Evolutionary conservation across 2,888 invertebrate genomes (phyloP), one percentile per base, ranked within the genome.

Genomic region (Rugalucina vietnamica): DNA sequence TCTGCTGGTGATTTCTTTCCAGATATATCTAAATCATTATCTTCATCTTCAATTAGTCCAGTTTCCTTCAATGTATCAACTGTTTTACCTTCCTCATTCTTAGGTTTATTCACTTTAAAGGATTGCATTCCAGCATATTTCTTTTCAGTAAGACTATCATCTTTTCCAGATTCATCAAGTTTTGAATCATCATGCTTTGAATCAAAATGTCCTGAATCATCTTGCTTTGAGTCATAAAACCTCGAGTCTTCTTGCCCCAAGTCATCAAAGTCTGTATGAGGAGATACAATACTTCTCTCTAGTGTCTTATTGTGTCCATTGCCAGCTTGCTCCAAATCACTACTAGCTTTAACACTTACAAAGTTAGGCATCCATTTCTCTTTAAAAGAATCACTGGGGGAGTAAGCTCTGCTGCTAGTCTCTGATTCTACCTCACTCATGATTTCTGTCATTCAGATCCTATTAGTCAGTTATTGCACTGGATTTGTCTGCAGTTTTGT

Each of bases 61-160:
- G n/a, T n/a, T n/a, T n/a, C n/a, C n/a, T n/a, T n/a, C n/a, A n/a
- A n/a, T n/a, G n/a, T n/a, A n/a, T 65, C 65, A 65, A 34, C 18
- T 34, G 34, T 34, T 34, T 65, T 32, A 43, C 43, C 43, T 18
- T 8, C 18, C 29, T n/a, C 34, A n/a, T n/a, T n/a, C n/a, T n/a
- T n/a, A n/a, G n/a, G n/a, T n/a, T n/a, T n/a, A n/a, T n/a, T n/a
- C 18, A 65, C 65, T 21, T 65, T 65, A 34, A 32, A 34, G 1
- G 65, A 65, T 34, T 65, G 27, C 65, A 65, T 65, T 29, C 65
- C 65, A 34, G 65, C 10, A 65, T 65, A 65, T 65, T 65, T 65
- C 29, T 27, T 32, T 21, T 65, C 18, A n/a, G n/a, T n/a, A n/a
- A n/a, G n/a, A n/a, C n/a, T n/a, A n/a, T n/a, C n/a, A n/a, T n/a